Evolutionary conservation across 2,113 vertebrate genomes (phyloP).

Genomic region (Gorsachius goisagi): DNA sequence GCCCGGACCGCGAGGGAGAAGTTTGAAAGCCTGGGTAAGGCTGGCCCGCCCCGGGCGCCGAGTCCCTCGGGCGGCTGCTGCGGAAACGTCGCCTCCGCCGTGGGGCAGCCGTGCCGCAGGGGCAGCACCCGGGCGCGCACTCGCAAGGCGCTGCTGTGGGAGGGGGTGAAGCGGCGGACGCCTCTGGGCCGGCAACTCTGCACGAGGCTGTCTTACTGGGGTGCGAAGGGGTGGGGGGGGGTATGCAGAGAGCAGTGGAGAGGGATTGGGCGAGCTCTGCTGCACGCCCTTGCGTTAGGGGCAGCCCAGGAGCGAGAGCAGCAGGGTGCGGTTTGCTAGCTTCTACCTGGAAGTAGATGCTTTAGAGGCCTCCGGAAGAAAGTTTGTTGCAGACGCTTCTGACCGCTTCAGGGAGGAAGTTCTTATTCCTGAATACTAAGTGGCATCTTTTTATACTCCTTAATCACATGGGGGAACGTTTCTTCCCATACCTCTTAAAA

Average conservation of each 20-base stretch:
- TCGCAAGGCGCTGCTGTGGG: fast-evolving
- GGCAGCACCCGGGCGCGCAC: not conserved
- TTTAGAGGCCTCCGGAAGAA: not conserved
- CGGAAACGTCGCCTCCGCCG: not conserved
- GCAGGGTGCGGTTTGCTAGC: fast-evolving
- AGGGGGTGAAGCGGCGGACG: not conserved
- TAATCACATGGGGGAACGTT: not conserved
- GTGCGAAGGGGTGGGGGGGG: too few species aligned
- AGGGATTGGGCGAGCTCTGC: not conserved
- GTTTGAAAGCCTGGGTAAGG: conserved; percentile 78
- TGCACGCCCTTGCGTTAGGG: fast-evolving
- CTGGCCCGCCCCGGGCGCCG: not conserved
- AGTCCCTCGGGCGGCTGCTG: not conserved
- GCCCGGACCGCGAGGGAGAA: conserved; percentile 77
- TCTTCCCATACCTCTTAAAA: not conserved
- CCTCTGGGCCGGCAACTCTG: not conserved
- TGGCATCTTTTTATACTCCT: not conserved
- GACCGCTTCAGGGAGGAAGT: not conserved
- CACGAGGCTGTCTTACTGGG: fast-evolving
- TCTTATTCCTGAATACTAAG: not conserved
- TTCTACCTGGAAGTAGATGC: too few species aligned
- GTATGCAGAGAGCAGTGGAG: fast-evolving
- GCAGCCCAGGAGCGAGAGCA: fast-evolving
- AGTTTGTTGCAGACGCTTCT: not conserved
- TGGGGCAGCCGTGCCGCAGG: not conserved